Base-by-base conservation (phyloP, 2,797 vertebrate species). In the Pantherophis alleghaniensis region DNA sequence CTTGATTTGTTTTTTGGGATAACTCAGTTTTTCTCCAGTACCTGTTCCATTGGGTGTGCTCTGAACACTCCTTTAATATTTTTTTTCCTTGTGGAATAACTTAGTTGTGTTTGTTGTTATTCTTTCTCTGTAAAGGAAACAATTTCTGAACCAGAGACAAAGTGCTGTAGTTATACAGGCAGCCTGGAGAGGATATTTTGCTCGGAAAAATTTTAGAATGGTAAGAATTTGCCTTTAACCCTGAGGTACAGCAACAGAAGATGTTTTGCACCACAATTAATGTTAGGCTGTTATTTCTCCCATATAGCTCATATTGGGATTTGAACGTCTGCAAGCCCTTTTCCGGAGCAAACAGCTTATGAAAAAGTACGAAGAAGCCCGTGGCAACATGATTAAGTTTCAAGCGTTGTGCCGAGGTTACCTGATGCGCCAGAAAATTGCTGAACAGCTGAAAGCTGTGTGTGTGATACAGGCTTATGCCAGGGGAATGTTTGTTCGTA, bases 81-180 rank as follows among this genome's bases (percentile, higher is more conserved):
- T n/a, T 88, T 61, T 86, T 16, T 14, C 5, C 57, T 88, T 57
- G 13, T 57, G 0, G 47, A 86, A 63, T 83, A 86, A 90, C 10
- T 55, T 42, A 37, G 10, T 14, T 13, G 20, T 87, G 24, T 5
- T 57, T 90, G 55, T 57, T 90, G 66, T 88, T 92, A 92, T 90
- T n/a, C 94, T 88, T 92, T n/a, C 24, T 92, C 16, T 96, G 93
- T 97, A 89, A 95, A 99, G 99, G 98, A 98, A 96, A 96, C 95
- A 94, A 6, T 99, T 99, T 96, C 95, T 99, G 96, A 98, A 95
- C 93, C 98, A 99, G 97, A 99, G 94, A 94, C 96, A 60, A 1
- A 97, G 97, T 2, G 98, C 98, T 32, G 91, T 99, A 66, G 96
- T 98, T 66, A 97, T 99, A 95, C 99, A 99, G 98, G 98, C 99